Evolutionary conservation across 2,113 vertebrate species (phyloP).

Genomic region (Ceyx melanurus): DNA sequence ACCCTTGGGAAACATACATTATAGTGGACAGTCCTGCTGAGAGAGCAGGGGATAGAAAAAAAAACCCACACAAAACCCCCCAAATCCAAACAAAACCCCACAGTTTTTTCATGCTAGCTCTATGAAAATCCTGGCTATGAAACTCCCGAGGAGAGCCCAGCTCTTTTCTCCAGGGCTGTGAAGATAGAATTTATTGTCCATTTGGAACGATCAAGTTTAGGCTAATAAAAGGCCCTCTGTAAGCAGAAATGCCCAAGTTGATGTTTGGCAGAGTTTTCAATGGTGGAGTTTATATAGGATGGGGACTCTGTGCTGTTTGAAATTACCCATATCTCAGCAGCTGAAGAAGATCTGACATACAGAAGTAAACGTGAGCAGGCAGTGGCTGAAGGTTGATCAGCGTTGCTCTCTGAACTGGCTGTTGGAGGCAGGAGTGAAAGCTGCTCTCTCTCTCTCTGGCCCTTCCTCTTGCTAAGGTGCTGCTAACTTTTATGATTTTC

Average conservation of each 20-base stretch:
- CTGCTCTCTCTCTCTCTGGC: neutral
- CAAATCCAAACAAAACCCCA: neutral
- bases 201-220: conserved; percentile 58
- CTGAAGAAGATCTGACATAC: conserved; percentile 4
- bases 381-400: conserved; percentile 42
- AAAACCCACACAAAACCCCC: neutral
- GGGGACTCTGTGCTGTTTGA: neutral
- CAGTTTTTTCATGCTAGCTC: neutral
- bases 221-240: conserved; percentile 58
- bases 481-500: conserved; percentile 77
- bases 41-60: neutral
- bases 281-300: conserved; percentile 42
- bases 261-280: conserved; percentile 16
- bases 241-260: conserved; percentile 47
- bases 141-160: conserved; percentile 7
- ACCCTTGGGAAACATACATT: neutral
- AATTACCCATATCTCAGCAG: conserved; percentile 18
- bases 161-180: neutral
- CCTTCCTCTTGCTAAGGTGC: conserved; percentile 64
- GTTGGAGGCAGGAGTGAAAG: conserved; percentile 24
- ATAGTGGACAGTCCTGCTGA: neutral
- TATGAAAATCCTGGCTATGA: conserved; percentile 42
- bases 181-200: conserved; percentile 65
- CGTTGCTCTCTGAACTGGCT: neutral
- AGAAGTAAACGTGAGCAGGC: conserved; percentile 25